Base-by-base conservation (phyloP, 2,888 invertebrate genomes). In the Keiferia lycopersicella region DNA sequence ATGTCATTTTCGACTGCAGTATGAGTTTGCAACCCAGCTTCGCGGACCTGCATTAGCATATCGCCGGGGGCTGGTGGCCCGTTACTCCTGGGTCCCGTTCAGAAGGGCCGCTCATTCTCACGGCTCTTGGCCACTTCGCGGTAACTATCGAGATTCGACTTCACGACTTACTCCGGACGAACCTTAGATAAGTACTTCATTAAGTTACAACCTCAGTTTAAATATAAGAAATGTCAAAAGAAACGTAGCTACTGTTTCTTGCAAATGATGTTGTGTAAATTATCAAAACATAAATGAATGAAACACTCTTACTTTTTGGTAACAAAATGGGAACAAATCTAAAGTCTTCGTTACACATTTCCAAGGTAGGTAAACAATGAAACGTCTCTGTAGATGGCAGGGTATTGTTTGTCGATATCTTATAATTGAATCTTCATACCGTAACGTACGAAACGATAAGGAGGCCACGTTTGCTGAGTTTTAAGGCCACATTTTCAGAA, bases 351-450 rank as follows among this genome's bases (percentile, higher is more conserved):
- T 80, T 81, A 79, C 79, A 78, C 78, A 77, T 76, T 67, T 66
- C 68, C 71, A 79, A 73, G 72, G 79, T 80, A 73, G 72, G 79
- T 80, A 84, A 83, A 86, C 86, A 87, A 87, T 86, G 84, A 82
- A 82, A 81, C 77, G 76, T 81, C 82, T 81, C 80, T 79, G 80
- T 80, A 81, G 61, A 65, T 61, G 26, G 41, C 50, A 39, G 79
- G 77, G 83, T 81, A 85, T 87, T 88, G 87, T 88, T 87, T 78
- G 78, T 69, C 72, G 78, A 79, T 88, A 88, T 89, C 88, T 80
- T 73, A 73, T 82, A 87, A 88, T 87, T 86, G 82, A 87, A 90
- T 88, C 87, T 88, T 79, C 78, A 82, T 76, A 80, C 74, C 72
- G 78, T 80, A 83, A 80, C 81, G 81, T 79, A 81, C 53, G 66